Percentiles rank a stretch among this genome's conserved stretches.
These are phyloP conservation scores for Medauroidea extradentata DNA, from an alignment of 1,140 invertebrate species.

Conservation along the genomic window DNA sequence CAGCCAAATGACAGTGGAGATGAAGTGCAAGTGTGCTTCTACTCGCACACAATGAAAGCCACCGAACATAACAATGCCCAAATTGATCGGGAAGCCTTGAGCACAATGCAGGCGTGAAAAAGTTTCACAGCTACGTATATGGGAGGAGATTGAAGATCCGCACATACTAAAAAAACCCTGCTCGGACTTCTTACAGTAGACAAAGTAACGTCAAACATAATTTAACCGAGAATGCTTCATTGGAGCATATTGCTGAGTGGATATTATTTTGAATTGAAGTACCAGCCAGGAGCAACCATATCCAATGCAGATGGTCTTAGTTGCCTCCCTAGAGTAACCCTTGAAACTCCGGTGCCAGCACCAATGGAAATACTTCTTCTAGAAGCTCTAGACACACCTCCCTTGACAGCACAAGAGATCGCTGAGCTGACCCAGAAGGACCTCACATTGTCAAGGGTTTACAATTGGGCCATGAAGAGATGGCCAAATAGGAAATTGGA, in stretches of 20 bases:
- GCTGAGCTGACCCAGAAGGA: neutral
- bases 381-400: neutral
- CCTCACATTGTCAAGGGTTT: neutral
- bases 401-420: neutral
- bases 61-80: slow-evolving; percentile 46
- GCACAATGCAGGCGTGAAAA: slow-evolving; percentile 15
- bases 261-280: neutral
- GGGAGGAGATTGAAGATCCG: slow-evolving; percentile 37
- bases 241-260: neutral
- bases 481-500: neutral
- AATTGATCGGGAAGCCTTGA: slow-evolving; percentile 45
- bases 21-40: slow-evolving; percentile 45
- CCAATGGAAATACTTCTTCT: neutral
- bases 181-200: slow-evolving; percentile 34
- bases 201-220: neutral
- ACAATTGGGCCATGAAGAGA: neutral
- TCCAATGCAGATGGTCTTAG: neutral
- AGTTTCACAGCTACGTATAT: slow-evolving; percentile 36
- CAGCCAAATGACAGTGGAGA: slow-evolving; percentile 39
- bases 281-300: neutral
- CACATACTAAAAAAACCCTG: slow-evolving; percentile 47
- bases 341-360: neutral
- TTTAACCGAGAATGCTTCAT: neutral
- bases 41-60: slow-evolving; percentile 40
- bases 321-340: neutral